Percentiles rank a stretch among this genome's conserved stretches.
phyloP scores from a whole-genome alignment of 2,797 vertebrate species.

The Tamandua tetradactyla region DNA sequence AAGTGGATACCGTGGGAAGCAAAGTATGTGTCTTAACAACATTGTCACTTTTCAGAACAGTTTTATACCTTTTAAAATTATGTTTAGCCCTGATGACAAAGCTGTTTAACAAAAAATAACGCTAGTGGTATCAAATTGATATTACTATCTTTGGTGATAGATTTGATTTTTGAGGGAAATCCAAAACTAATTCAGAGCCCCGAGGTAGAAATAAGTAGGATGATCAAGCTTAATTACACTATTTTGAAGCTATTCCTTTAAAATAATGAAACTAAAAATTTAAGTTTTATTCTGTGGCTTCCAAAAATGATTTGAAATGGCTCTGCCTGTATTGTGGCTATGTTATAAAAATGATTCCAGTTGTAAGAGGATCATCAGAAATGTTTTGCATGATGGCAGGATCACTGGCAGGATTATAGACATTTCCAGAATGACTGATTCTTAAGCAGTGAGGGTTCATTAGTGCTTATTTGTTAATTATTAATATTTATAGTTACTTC shows the following conservation, averaged over 20 bases:
- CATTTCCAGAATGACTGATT: constrained; percentile 24
- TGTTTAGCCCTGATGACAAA: background rate
- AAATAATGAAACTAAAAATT: background rate
- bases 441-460: constrained; percentile 5
- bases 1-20: background rate
- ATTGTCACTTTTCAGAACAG: constrained; percentile 19
- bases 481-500: background rate
- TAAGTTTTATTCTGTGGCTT: background rate
- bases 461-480: background rate
- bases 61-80: constrained; percentile 24
- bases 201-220: background rate
- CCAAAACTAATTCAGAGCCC: background rate
- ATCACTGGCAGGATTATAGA: background rate
- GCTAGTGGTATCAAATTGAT: background rate
- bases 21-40: background rate
- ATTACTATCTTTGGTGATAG: constrained; percentile 18
- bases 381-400: background rate
- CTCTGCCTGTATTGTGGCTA: background rate
- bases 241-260: constrained; percentile 14
- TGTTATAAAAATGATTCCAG: constrained; percentile 13
- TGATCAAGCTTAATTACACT: background rate
- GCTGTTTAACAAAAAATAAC: background rate
- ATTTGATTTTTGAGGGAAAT: constrained; percentile 28
- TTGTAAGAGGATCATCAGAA: background rate
- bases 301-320: background rate